Evolutionary conservation across 2,113 vertebrate genomes (phyloP).

Genomic region (Apodemus speciosus): DNA sequence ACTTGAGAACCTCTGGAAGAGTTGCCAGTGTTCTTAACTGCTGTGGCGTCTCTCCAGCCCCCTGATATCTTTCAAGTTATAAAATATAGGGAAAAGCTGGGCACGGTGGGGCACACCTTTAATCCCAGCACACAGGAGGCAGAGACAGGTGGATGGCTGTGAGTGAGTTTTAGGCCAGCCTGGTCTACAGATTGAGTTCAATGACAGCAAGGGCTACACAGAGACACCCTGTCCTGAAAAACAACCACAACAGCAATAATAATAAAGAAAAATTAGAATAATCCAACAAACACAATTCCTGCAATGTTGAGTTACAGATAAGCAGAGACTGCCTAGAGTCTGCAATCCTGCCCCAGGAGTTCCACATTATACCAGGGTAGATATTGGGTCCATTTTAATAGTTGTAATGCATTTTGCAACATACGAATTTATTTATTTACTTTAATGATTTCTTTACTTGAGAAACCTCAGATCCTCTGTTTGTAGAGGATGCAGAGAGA

Average conservation of each 20-base stretch:
- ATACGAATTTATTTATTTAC: background rate
- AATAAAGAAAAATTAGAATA: background rate
- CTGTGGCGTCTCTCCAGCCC: no score
- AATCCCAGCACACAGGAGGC: background rate
- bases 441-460: background rate
- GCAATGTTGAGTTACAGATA: background rate
- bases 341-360: background rate
- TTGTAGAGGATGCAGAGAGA: background rate
- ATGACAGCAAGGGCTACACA: no score
- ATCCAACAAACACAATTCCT: constrained; percentile 2
- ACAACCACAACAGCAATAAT: no score
- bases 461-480: background rate
- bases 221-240: no score
- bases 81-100: background rate
- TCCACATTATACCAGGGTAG: background rate
- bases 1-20: no score
- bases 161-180: background rate
- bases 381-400: background rate
- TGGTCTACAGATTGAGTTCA: no score
- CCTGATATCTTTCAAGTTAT: background rate
- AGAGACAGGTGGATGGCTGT: background rate
- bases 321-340: background rate
- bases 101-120: background rate
- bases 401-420: background rate
- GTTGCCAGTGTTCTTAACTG: no score